Percentiles rank a stretch among this genome's conserved stretches.
These are phyloP conservation scores for Aurelia coerulea DNA, from an alignment of 30 jellyfish, hydroid and myxozoan species.

Conservation along the genomic window DNA sequence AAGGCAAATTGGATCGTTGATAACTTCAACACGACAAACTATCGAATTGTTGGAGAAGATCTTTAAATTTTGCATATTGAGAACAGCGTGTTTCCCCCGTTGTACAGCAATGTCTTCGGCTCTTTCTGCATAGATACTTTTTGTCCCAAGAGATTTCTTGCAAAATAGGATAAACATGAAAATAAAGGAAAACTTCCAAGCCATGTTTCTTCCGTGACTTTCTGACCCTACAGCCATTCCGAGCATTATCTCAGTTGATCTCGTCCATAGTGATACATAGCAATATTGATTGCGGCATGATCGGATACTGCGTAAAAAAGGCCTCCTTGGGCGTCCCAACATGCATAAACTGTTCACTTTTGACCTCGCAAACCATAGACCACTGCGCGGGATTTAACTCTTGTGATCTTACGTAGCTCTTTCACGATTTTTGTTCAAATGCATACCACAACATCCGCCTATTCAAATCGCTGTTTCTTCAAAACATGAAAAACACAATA, in stretches of 20 bases:
- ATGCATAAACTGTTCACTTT: too few species aligned
- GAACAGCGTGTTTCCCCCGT: constrained; percentile 20
- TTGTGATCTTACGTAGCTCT: constrained; percentile 5
- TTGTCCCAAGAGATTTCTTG: not conserved
- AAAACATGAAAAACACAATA: not conserved
- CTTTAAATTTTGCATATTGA: constrained; percentile 4
- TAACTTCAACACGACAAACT: constrained; percentile 55
- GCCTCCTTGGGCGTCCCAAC: too few species aligned
- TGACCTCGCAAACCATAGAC: too few species aligned
- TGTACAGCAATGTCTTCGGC: constrained; percentile 4
- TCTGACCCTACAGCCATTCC: constrained; percentile 4
- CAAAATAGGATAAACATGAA: not conserved
- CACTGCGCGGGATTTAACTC: too few species aligned
- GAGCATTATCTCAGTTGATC: too few species aligned
- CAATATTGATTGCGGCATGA: too few species aligned
- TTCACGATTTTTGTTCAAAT: constrained; percentile 19
- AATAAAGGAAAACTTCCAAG: not conserved
- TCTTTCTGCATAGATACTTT: not conserved
- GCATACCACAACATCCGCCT: constrained; percentile 69
- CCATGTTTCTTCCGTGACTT: not conserved
- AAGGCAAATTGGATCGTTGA: constrained; percentile 68
- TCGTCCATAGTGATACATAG: too few species aligned
- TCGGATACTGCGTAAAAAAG: too few species aligned
- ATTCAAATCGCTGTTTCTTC: constrained; percentile 52
- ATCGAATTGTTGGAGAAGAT: constrained; percentile 12